phyloP scores from a whole-genome alignment of 2,797 vertebrate species.

The Tolypeutes matacus region DNA sequence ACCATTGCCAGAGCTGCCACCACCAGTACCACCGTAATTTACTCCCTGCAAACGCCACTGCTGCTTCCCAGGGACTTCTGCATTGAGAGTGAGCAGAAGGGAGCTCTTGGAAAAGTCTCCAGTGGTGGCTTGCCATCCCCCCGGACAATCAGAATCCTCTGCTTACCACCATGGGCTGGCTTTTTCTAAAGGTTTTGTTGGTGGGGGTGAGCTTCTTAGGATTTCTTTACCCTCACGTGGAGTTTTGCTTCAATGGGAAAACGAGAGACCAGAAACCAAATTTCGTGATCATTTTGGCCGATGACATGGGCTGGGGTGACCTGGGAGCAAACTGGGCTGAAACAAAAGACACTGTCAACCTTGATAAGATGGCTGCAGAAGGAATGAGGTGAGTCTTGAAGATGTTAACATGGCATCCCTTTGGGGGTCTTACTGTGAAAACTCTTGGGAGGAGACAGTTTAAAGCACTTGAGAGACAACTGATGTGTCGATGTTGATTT shows the following conservation, averaged over 20 bases:
- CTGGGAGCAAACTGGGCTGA: constrained; percentile 93
- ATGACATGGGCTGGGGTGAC: constrained; percentile 98
- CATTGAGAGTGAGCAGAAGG: neutral
- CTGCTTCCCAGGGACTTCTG: neutral
- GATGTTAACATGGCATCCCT: rapidly evolving
- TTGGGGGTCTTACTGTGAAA: rapidly evolving
- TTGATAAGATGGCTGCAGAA: constrained; percentile 92
- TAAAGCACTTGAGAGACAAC: neutral
- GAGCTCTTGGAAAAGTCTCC: neutral
- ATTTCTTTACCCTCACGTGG: constrained; percentile 65
- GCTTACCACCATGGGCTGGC: constrained; percentile 73
- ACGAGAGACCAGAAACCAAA: constrained; percentile 88
- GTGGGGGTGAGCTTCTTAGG: constrained; percentile 55
- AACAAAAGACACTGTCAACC: constrained; percentile 90
- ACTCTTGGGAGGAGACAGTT: neutral
- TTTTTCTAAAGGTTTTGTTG: neutral
- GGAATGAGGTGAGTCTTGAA: constrained; percentile 91
- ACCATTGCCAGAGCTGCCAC: neutral
- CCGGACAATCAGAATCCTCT: rapidly evolving
- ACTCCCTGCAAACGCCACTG: neutral
- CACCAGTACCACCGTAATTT: too few species aligned
- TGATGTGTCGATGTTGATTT: neutral
- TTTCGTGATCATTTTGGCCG: constrained; percentile 95
- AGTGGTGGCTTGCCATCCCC: rapidly evolving
- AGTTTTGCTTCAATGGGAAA: neutral